Evolutionary conservation across 2,888 invertebrate genomes (phyloP), one percentile per base, ranked within the genome.

Genomic region (Acanthosoma haemorrhoidale): DNA sequence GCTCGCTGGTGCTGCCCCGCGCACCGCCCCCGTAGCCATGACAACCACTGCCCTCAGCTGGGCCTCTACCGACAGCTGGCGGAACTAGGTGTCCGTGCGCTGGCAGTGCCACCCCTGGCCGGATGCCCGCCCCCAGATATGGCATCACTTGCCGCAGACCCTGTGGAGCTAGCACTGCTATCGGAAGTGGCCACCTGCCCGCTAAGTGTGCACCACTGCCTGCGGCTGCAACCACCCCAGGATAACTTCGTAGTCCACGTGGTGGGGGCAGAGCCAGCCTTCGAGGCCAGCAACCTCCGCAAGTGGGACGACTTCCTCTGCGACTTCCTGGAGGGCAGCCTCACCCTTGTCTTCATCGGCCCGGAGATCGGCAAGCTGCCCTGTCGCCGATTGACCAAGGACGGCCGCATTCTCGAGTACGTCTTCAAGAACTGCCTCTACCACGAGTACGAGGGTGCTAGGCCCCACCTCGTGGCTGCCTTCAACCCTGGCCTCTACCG

Each of bases 281-380:
- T 88, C 75, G 90, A 90, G 79, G 87, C 87, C 0, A 86, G 87
- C 73, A 83, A 84, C 13, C 79, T 89, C 3, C 83, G 84, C 67
- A 88, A 88, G 71, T 90, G 90, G 90, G 90, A 90, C 76, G 81
- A 84, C 41, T 85, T 89, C 77, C 85, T 89, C 72, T 78, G 89
- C 0, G 89, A 90, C 77, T 81, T 88, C 34, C 78, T 84, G 4
- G 86, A 88, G 0, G 79, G 81, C 0, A 82, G 80, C 39, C 76
- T 90, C 3, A 82, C 80, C 61, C 79, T 90, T 2, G 83, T 86
- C 0, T 85, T 90, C 61, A 79, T 88, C 32, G 88, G 88, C 0
- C 86, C 87, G 0, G 87, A 89, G 75, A 67, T 70, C 21, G 72
- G 69, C 1, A 59, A 58, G 11, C 41, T 69, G 3, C 67, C 67